phyloP scores from a whole-genome alignment of 2,113 vertebrate species.

The Chrysemys picta region DNA sequence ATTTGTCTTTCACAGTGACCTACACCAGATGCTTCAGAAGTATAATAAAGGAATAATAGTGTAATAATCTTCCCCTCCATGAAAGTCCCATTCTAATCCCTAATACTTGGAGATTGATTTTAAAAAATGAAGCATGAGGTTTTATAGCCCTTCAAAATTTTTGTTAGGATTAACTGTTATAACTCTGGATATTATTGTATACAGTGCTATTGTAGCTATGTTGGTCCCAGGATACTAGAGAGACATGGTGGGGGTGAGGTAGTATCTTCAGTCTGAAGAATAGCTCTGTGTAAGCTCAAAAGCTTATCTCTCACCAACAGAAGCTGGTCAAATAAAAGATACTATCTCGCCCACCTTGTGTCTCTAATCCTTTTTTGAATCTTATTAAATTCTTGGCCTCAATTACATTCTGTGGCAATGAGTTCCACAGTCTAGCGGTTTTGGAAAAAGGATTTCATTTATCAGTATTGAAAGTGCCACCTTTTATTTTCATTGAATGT shows the following conservation, averaged over 20 bases:
- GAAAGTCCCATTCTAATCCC: not conserved
- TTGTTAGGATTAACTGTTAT: not conserved
- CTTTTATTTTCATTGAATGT: not conserved
- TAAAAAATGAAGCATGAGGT: not conserved
- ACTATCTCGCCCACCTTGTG: not conserved
- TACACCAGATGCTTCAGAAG: accelerated
- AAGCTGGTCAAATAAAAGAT: not conserved
- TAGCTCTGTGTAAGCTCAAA: not conserved
- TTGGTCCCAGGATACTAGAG: not conserved
- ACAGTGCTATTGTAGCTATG: not conserved
- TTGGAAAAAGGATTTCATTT: not conserved
- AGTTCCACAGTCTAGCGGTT: not conserved
- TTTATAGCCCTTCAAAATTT: not conserved
- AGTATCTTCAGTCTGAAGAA: not conserved
- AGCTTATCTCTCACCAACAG: not conserved
- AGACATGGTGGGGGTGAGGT: not conserved
- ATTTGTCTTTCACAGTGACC: not conserved
- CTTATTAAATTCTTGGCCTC: not conserved
- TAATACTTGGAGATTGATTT: not conserved
- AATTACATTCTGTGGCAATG: not conserved
- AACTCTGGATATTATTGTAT: not conserved
- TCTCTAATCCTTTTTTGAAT: not conserved
- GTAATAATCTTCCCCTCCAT: not conserved
- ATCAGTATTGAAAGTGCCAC: not conserved
- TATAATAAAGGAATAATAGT: not conserved